A percentile compares a stretch with the other conserved stretches of the same genome.
phyloP scores from a whole-genome alignment of 2,797 vertebrate genomes.

The Platyrinchus mystaceus region DNA sequence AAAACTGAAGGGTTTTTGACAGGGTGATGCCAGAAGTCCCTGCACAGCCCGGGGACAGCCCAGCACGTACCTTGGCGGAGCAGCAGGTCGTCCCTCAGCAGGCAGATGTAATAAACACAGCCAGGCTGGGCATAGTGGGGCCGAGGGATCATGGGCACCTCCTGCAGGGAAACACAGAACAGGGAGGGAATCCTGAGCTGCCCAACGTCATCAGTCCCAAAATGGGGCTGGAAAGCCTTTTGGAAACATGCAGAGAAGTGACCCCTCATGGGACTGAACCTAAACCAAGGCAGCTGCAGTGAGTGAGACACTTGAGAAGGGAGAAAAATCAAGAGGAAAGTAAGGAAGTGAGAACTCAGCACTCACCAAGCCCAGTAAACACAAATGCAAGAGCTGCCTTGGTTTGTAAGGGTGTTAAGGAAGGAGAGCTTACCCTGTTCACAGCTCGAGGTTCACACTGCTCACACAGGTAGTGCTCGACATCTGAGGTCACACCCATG shows the following conservation, averaged over 20 bases:
- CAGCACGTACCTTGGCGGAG: slow-evolving; percentile 89
- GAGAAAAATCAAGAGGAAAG: no score
- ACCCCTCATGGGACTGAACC: background rate
- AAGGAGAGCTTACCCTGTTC: slow-evolving; percentile 81
- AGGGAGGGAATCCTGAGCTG: background rate
- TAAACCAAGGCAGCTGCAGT: background rate
- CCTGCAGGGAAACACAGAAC: slow-evolving; percentile 73
- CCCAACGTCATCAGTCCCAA: background rate
- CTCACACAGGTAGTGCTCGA: slow-evolving; percentile 97
- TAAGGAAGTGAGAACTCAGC: background rate
- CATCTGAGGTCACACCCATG: slow-evolving; percentile 92
- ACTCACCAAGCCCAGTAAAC: background rate
- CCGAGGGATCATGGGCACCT: slow-evolving; percentile 97
- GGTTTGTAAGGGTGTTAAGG: accelerated
- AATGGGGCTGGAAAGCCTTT: background rate
- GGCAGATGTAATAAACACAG: slow-evolving; percentile 97
- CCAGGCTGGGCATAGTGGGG: slow-evolving; percentile 95
- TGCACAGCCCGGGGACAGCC: background rate
- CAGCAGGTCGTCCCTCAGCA: slow-evolving; percentile 92
- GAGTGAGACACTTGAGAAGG: no score
- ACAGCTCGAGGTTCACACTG: slow-evolving; percentile 91
- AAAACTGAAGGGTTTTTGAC: background rate
- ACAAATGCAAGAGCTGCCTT: background rate
- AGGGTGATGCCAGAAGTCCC: background rate
- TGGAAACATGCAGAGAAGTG: background rate